Percentiles rank a stretch among this genome's conserved stretches.
These are phyloP conservation scores for Cephalopholis sonnerati DNA, from an alignment of 2,113 vertebrate species.

Conservation along the genomic window DNA sequence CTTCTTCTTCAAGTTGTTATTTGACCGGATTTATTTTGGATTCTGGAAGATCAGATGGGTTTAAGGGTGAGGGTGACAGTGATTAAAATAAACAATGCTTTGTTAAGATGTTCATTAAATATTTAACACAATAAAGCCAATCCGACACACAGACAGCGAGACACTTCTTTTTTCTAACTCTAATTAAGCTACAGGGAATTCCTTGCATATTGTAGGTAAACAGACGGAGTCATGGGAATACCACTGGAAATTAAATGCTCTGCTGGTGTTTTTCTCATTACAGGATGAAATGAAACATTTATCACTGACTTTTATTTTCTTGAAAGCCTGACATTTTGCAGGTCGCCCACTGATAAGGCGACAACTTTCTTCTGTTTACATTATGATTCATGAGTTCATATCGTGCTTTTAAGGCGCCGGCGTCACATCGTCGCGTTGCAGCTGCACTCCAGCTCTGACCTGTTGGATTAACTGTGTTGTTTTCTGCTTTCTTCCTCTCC, in stretches of 20 bases:
- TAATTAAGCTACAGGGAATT: constrained; percentile 89
- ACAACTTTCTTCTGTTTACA: constrained; percentile 68
- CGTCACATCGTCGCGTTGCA: constrained; percentile 34
- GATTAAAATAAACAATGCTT: constrained; percentile 83
- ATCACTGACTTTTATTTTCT: constrained; percentile 80
- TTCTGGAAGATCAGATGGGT: constrained; percentile 60
- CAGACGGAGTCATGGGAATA: constrained; percentile 83
- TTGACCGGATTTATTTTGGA: constrained; percentile 66
- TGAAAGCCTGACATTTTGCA: constrained; percentile 79
- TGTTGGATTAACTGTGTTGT: constrained; percentile 51
- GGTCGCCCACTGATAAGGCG: constrained; percentile 76
- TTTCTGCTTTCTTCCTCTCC: constrained; percentile 3
- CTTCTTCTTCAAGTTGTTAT: constrained; percentile 30
- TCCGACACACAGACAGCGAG: constrained; percentile 78
- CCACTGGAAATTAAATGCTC: constrained; percentile 83
- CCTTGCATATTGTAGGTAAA: constrained; percentile 86
- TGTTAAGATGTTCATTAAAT: constrained; percentile 84
- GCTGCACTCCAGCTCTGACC: constrained; percentile 29
- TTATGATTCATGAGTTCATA: constrained; percentile 62
- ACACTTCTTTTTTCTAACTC: constrained; percentile 76
- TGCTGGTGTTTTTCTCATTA: constrained; percentile 83
- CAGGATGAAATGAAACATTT: constrained; percentile 85
- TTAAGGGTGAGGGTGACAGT: constrained; percentile 69
- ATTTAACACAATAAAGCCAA: constrained; percentile 82
- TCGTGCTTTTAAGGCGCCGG: not conserved